A percentile compares a stretch with the other conserved stretches of the same genome.
phyloP scores from a whole-genome alignment of 2,888 invertebrate species.

The Eilema depressum region DNA sequence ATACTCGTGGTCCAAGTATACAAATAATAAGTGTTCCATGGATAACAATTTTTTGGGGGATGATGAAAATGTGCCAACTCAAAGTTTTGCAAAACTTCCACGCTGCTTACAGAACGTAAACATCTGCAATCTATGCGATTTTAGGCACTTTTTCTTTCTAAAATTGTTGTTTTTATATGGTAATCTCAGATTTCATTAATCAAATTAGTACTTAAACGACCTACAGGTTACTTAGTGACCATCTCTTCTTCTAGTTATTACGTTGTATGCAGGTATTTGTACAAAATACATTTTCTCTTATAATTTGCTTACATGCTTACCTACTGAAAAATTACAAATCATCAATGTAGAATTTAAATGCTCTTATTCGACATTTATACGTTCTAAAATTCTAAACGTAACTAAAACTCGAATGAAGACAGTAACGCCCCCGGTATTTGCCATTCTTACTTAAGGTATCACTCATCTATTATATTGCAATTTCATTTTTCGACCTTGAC shows the following conservation, averaged over 20 bases:
- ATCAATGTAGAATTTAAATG: not conserved
- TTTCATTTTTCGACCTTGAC: constrained; percentile 70
- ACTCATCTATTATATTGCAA: constrained; percentile 35
- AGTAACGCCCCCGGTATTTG: constrained; percentile 47
- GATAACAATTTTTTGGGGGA: no score
- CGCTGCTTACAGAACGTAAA: no score
- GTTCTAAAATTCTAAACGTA: not conserved
- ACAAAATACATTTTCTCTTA: not conserved
- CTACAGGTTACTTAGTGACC: no score
- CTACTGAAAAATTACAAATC: not conserved
- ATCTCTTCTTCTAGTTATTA: not conserved
- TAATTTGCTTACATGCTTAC: not conserved
- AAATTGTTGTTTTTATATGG: no score
- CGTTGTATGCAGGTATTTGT: not conserved
- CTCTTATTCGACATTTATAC: not conserved
- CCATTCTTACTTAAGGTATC: constrained; percentile 51
- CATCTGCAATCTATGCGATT: no score
- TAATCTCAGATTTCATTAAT: no score
- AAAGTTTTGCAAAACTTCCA: no score
- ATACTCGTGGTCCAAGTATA: no score
- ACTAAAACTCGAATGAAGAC: not conserved
- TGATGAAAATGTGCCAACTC: no score
- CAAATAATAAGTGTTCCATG: no score
- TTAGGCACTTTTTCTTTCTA: no score
- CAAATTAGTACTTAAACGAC: no score